Evolutionary conservation across 2,113 vertebrate genomes (phyloP), one percentile per base, ranked within the genome.

Genomic region (Marmota monax): DNA sequence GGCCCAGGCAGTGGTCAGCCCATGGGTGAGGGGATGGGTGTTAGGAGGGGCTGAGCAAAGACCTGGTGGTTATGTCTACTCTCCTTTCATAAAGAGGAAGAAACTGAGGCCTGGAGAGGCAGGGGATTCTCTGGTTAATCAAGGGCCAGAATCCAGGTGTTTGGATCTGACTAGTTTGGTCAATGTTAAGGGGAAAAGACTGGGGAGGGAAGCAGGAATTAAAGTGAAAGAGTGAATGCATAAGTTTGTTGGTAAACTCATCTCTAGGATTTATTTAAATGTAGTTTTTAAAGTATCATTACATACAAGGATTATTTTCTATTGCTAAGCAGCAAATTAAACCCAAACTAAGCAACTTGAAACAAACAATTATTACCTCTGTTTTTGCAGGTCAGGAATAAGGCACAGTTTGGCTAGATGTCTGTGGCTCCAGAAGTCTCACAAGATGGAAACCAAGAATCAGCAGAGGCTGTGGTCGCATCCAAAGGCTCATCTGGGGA

Each of bases 231-330:
- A 77, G 42, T 82, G n/a, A 39, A 20, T 37, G 23, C 18, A 9
- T 63, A 22, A 88, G 29, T 78, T 45, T 76, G 8, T 37, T 27
- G 12, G 20, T 12, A 51, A 69, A 76, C 13, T 45, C 65, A n/a
- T n/a, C 37, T 16, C 23, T 27, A 58, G 67, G 45, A 85, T 53
- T 63, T 78, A 89, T 65, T 39, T 25, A 72, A 80, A 76, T 45
- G 74, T 58, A 27, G 80, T 78, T 96, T 90, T 61, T 90, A 83
- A 83, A 86, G 58, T 74, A 53, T 23, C 13, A 17, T 84, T 87
- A 51, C 25, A 5, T 42, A 70, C 65, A 76, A 78, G 53, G 34
- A 9, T 93, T 63, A 45, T n/a, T 86, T 90, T 79, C 70, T 67
- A 14, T 22, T 65, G 22, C 32, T 42, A 37, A 84, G 72, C n/a